phyloP scores from a whole-genome alignment of 2,113 vertebrate species.

The Canis aureus region DNA sequence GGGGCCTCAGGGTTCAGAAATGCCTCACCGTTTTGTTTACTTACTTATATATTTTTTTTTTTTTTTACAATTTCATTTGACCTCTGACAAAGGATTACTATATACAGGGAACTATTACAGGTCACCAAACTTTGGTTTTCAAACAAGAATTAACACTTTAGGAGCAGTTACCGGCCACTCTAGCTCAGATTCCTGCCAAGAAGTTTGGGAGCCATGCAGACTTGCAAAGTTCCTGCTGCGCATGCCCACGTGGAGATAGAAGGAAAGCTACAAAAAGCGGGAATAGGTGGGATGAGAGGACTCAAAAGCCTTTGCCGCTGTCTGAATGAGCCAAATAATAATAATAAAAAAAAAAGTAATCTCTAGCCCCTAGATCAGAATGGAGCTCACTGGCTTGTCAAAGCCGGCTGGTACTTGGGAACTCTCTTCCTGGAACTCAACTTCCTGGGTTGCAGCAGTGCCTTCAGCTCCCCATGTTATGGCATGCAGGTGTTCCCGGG shows the following conservation, averaged over 20 bases:
- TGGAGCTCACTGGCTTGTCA: neutral
- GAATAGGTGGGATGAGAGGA: neutral
- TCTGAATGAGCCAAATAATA: neutral
- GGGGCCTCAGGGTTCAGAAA: neutral
- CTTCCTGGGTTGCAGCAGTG: neutral
- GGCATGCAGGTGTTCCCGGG: neutral
- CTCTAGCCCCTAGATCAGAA: neutral
- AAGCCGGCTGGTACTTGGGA: neutral
- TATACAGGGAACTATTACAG: neutral
- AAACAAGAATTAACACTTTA: neutral
- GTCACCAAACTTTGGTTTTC: conserved; percentile 25
- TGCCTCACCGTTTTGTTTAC: neutral
- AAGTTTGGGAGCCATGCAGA: neutral
- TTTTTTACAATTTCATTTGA: neutral
- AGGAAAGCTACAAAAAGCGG: neutral
- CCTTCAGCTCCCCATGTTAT: neutral
- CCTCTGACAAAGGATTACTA: neutral
- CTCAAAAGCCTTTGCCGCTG: neutral
- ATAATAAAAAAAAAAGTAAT: no score
- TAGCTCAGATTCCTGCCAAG: neutral
- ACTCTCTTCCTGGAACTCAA: neutral
- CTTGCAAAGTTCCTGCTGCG: neutral
- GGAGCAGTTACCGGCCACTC: neutral
- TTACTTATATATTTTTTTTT: neutral
- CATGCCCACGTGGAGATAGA: neutral